A percentile compares a stretch with the other conserved stretches of the same genome.
Conservation (phyloP, 2,888 invertebrate species). For the Alcis repandata region DNA sequence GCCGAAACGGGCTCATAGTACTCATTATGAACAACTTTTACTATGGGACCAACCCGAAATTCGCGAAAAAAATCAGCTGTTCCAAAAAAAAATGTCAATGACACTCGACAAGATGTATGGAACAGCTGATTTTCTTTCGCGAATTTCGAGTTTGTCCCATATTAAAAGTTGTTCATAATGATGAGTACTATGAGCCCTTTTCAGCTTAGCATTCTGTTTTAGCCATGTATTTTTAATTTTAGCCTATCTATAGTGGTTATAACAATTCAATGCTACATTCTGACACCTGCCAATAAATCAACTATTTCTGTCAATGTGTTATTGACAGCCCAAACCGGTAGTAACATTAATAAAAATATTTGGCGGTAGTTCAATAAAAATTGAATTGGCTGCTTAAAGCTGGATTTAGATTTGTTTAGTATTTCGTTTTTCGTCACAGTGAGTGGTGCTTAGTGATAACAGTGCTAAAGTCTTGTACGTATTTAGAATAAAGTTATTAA, state of each 20-base stretch:
- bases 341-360: constrained; percentile 38
- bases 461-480: constrained; percentile 23
- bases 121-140: too few relatives aligned
- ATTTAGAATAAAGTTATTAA: not conserved
- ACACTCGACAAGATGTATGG: too few relatives aligned
- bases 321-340: constrained; percentile 46
- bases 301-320: constrained; percentile 48
- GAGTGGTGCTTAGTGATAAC: constrained; percentile 31
- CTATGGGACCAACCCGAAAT: too few relatives aligned
- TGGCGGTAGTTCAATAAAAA: constrained; percentile 54
- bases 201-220: too few relatives aligned
- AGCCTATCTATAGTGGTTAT: not conserved
- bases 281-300: constrained; percentile 17
- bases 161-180: too few relatives aligned
- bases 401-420: constrained; percentile 30
- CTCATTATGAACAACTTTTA: too few relatives aligned
- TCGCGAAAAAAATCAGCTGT: too few relatives aligned
- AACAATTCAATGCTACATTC: constrained; percentile 7
- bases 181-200: too few relatives aligned
- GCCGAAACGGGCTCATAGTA: too few relatives aligned
- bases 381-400: constrained; percentile 10
- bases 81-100: too few relatives aligned
- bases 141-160: too few relatives aligned
- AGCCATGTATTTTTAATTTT: too few relatives aligned
- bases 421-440: constrained; percentile 30